phyloP scores from a whole-genome alignment of 92 coral and sea anemone genomes.

The Epizoanthus scotinus region DNA sequence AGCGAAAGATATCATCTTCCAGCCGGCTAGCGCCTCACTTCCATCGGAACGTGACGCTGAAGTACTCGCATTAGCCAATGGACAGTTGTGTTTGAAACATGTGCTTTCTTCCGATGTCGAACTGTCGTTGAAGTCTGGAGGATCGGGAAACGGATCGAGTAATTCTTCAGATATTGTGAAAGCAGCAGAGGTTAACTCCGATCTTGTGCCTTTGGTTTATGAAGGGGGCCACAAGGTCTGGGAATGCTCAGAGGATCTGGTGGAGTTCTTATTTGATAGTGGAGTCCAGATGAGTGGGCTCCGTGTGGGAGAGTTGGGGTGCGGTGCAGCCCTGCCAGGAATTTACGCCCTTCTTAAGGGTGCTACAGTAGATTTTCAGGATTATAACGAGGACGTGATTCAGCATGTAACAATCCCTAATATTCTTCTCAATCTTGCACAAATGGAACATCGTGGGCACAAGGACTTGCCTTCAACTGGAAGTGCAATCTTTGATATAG shows the following conservation, averaged over 20 bases:
- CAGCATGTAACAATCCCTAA: slow-evolving; percentile 87
- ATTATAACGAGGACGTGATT: slow-evolving; percentile 88
- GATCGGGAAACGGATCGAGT: slow-evolving; percentile 1
- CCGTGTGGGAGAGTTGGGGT: slow-evolving; percentile 85
- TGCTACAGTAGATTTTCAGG: slow-evolving; percentile 89
- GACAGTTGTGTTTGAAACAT: slow-evolving; percentile 34
- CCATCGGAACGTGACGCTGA: slow-evolving; percentile 36
- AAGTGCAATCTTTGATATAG: background rate
- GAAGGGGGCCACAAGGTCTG: slow-evolving; percentile 98
- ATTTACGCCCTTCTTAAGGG: slow-evolving; percentile 75
- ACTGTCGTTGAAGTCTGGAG: slow-evolving; percentile 32
- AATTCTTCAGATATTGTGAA: slow-evolving; percentile 28
- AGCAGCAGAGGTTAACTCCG: slow-evolving; percentile 68
- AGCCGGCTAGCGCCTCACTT: background rate
- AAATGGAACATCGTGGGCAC: background rate
- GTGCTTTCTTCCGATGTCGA: slow-evolving; percentile 60
- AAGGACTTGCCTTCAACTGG: background rate
- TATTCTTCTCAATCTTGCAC: slow-evolving; percentile 59
- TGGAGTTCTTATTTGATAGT: slow-evolving; percentile 67
- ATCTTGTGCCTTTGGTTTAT: slow-evolving; percentile 80
- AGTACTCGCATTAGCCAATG: slow-evolving; percentile 18
- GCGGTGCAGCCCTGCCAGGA: slow-evolving; percentile 96
- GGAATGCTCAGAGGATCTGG: slow-evolving; percentile 92
- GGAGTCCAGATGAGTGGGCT: slow-evolving; percentile 56
- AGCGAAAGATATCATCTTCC: slow-evolving; percentile 55